phyloP scores from a whole-genome alignment of 2,113 vertebrate genomes.

The Odobenus rosmarus region DNA sequence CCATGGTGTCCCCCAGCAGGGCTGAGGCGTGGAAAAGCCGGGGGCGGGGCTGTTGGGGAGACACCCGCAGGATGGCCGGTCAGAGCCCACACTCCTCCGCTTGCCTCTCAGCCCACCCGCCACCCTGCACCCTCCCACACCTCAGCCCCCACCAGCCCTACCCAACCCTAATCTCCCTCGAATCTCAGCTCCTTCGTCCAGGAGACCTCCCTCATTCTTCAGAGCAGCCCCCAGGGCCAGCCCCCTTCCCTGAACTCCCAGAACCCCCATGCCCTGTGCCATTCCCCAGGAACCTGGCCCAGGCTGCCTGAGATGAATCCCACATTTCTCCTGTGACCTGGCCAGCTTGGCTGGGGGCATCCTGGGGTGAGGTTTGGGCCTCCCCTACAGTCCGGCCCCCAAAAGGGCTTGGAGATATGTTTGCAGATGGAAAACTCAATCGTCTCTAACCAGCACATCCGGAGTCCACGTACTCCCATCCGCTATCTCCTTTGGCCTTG shows the following conservation, averaged over 20 bases:
- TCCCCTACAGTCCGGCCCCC: neutral
- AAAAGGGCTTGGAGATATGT: neutral
- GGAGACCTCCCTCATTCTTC: neutral
- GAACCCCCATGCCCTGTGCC: neutral
- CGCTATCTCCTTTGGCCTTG: neutral
- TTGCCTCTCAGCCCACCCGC: neutral
- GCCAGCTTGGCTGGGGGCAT: neutral
- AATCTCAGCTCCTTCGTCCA: neutral
- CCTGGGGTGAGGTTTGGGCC: neutral
- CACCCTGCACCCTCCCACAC: neutral
- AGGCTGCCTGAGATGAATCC: neutral
- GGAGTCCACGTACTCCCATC: neutral
- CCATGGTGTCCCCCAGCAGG: conserved; percentile 93
- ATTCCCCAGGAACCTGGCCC: neutral
- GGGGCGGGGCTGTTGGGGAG: conserved; percentile 87
- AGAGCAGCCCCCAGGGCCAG: neutral
- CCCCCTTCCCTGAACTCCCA: neutral
- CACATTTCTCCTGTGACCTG: neutral
- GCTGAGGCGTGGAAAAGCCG: conserved; percentile 93
- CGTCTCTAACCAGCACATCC: neutral
- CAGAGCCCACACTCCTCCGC: neutral
- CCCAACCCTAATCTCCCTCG: neutral
- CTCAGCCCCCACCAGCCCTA: neutral
- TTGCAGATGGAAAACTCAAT: neutral
- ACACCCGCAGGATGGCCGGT: neutral